Percentiles rank a stretch among this genome's conserved stretches.
These are phyloP conservation scores for Phoxinus dragarum DNA, from an alignment of 2,797 vertebrate species.

Conservation along the genomic window DNA sequence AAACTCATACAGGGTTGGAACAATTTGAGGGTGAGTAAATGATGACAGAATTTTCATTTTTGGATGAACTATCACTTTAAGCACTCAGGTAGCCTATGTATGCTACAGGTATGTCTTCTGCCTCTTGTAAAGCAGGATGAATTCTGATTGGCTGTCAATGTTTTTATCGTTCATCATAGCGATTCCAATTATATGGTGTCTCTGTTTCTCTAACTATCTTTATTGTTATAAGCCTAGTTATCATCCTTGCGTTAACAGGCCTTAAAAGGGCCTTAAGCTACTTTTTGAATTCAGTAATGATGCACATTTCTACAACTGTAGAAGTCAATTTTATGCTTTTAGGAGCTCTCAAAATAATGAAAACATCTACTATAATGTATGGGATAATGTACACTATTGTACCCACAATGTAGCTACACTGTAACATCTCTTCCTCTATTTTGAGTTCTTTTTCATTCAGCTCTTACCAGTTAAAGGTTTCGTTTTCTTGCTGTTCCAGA, in stretches of 20 bases:
- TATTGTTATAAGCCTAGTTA: background rate
- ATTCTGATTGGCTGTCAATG: too few relatives aligned
- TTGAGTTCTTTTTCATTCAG: background rate
- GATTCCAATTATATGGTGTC: too few relatives aligned
- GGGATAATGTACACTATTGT: background rate
- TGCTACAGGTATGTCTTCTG: too few relatives aligned
- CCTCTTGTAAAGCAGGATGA: too few relatives aligned
- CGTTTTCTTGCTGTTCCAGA: too few relatives aligned
- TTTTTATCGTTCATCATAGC: too few relatives aligned
- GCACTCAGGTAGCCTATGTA: too few relatives aligned
- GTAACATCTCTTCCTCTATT: background rate
- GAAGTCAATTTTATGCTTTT: background rate
- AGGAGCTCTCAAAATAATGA: background rate
- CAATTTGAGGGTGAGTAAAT: too few relatives aligned
- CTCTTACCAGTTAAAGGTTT: background rate
- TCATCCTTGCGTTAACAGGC: background rate
- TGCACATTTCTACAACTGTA: background rate
- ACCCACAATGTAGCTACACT: background rate
- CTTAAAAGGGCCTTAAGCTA: background rate
- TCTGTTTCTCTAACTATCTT: too few relatives aligned
- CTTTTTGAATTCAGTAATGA: background rate
- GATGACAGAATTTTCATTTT: too few relatives aligned
- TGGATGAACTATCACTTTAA: too few relatives aligned
- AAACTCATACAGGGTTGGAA: background rate
- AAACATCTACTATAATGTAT: background rate